Conservation (phyloP, 2,888 invertebrate genomes). For the Pristionchus arcanus region DNA sequence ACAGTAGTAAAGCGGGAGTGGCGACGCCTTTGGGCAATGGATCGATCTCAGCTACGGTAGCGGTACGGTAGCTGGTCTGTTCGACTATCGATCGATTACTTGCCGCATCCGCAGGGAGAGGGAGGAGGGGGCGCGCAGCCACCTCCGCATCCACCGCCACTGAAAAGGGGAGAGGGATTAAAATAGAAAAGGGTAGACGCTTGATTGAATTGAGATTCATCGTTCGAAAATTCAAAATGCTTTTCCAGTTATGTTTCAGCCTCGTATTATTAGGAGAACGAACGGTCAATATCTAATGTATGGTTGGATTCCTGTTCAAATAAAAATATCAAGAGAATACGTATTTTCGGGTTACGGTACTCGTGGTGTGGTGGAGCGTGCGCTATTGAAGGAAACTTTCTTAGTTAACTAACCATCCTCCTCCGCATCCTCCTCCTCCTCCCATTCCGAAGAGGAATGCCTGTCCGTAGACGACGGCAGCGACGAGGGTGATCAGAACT, state of each 20-base stretch:
- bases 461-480: slow-evolving; percentile 8
- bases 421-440: slow-evolving; percentile 44
- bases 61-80: not conserved
- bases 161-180: not conserved
- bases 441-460: slow-evolving; percentile 52
- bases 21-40: not conserved
- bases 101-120: slow-evolving; percentile 53
- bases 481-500: not conserved
- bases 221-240: not conserved
- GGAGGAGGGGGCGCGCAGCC: slow-evolving; percentile 53
- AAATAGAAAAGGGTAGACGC: not conserved
- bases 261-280: no score
- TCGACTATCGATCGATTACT: slow-evolving; percentile 37
- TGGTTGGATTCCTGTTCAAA: no score
- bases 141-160: slow-evolving; percentile 51
- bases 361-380: not conserved
- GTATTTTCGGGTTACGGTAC: not conserved
- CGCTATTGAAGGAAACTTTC: no score
- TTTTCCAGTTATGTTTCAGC: not conserved
- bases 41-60: not conserved
- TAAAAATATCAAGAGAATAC: not conserved
- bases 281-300: no score
- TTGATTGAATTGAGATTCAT: no score
- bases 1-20: not conserved
- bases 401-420: slow-evolving; percentile 37